Evolutionary conservation across 1,140 invertebrate species (phyloP), one percentile per base, ranked within the genome.

Genomic region (Chironomus striatipennis): DNA sequence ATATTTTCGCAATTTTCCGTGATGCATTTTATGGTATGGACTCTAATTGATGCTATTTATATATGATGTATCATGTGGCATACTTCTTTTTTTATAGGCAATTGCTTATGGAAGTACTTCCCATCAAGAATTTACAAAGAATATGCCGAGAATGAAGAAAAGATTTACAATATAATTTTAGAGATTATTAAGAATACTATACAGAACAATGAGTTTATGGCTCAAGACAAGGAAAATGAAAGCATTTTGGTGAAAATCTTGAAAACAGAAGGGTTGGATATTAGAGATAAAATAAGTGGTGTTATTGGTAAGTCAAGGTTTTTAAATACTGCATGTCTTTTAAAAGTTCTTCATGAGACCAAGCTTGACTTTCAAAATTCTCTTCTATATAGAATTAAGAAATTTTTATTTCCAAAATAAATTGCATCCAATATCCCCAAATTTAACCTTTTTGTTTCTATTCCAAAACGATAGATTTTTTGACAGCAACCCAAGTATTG

Each of bases 401-500:
- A n/a, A n/a, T n/a, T n/a, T n/a, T n/a, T n/a, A n/a, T n/a, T n/a
- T n/a, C n/a, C n/a, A n/a, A n/a, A n/a, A n/a, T n/a, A n/a, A n/a
- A n/a, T n/a, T n/a, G n/a, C n/a, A n/a, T n/a, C n/a, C n/a, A n/a
- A n/a, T n/a, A n/a, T n/a, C n/a, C n/a, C n/a, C n/a, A n/a, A n/a
- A n/a, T n/a, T n/a, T n/a, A n/a, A n/a, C n/a, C n/a, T n/a, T n/a
- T n/a, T n/a, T n/a, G n/a, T 20, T 70, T 20, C 20, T 21, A 67
- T 17, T n/a, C 9, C n/a, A 57, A 12, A 47, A 34, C n/a, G 9
- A 12, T 57, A 70, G 65, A 95, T 82, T 94, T 94, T 78, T 91
- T 94, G 77, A 91, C 92, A 1, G 91, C 92, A 24, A 93, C 92
- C 72, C 91, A 93, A 82, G 94, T 93, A 91, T 82, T 94, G 76